A percentile compares a stretch with the other conserved stretches of the same genome.
Conservation (phyloP, 2,113 vertebrate species). For the Okapia johnstoni region DNA sequence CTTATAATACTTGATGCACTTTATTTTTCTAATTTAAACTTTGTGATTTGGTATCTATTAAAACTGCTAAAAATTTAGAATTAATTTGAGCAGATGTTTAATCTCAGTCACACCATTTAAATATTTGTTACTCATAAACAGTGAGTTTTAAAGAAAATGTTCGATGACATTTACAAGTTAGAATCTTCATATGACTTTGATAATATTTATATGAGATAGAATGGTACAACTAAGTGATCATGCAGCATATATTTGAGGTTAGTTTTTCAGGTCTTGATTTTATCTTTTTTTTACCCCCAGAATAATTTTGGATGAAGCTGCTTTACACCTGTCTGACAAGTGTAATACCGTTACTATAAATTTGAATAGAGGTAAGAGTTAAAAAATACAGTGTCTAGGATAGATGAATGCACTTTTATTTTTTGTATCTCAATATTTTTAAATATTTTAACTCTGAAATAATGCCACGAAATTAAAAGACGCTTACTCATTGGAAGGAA, state of each 20-base stretch:
- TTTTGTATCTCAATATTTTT: background rate
- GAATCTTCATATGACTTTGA: background rate
- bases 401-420: background rate
- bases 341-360: constrained; percentile 91
- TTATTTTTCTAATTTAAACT: background rate
- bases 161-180: background rate
- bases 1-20: background rate
- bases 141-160: background rate
- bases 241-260: background rate
- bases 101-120: background rate
- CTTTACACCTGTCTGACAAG: constrained; percentile 95
- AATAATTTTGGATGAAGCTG: constrained; percentile 97
- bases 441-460: background rate
- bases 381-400: background rate
- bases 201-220: background rate
- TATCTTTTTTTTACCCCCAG: constrained; percentile 72
- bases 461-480: background rate
- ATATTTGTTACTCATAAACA: background rate
- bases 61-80: background rate
- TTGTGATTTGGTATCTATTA: background rate
- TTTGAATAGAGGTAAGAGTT: constrained; percentile 88
- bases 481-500: background rate
- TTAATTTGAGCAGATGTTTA: background rate
- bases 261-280: background rate
- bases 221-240: background rate